phyloP scores from a whole-genome alignment of 2,888 invertebrate genomes.

The Lampropteryx suffumata region DNA sequence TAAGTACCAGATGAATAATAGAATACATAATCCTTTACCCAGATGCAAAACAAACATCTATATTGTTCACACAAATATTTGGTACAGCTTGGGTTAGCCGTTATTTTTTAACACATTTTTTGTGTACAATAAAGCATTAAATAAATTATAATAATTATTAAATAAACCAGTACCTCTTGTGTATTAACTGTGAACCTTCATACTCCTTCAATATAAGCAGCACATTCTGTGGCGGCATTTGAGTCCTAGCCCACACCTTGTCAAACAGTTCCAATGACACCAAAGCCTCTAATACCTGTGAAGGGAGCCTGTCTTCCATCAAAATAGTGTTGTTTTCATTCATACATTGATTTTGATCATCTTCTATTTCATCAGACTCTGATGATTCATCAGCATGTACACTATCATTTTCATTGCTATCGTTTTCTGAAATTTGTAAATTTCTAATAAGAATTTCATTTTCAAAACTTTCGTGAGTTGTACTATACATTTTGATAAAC shows the following conservation, averaged over 20 bases:
- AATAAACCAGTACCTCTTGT: slow-evolving; percentile 67
- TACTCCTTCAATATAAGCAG: slow-evolving; percentile 77
- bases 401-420: slow-evolving; percentile 43
- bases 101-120: too few relatives aligned
- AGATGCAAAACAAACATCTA: too few relatives aligned
- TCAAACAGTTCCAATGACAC: slow-evolving; percentile 82
- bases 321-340: slow-evolving; percentile 40
- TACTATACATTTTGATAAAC: too few relatives aligned
- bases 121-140: too few relatives aligned
- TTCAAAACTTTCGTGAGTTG: too few relatives aligned
- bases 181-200: slow-evolving; percentile 70
- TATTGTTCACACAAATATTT: too few relatives aligned
- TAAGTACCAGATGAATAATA: too few relatives aligned
- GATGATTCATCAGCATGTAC: slow-evolving; percentile 57
- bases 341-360: slow-evolving; percentile 69
- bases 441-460: too few relatives aligned
- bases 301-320: slow-evolving; percentile 76
- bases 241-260: slow-evolving; percentile 82
- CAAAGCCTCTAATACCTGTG: slow-evolving; percentile 84
- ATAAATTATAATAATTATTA: too few relatives aligned
- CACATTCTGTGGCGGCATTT: slow-evolving; percentile 80
- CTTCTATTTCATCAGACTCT: slow-evolving; percentile 67
- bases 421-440: slow-evolving; percentile 47
- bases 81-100: too few relatives aligned
- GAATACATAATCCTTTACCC: too few relatives aligned